These are phyloP conservation scores for Luffia ferchaultella DNA, from an alignment of 2,888 invertebrate genomes.

Conservation along the genomic window DNA sequence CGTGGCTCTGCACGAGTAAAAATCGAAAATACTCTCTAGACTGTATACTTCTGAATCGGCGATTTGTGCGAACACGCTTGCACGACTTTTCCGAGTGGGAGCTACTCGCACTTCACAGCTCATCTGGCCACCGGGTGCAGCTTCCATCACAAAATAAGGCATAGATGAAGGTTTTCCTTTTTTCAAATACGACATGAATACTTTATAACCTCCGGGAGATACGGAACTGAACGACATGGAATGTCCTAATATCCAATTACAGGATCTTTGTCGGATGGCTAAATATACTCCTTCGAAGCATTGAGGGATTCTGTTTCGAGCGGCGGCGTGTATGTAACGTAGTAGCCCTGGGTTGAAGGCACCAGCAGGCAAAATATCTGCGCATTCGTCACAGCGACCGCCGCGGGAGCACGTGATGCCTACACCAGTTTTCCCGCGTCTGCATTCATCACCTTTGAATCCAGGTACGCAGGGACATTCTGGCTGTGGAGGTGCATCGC, in stretches of 20 bases:
- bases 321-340: conserved; percentile 49
- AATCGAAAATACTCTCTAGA: conserved; percentile 51
- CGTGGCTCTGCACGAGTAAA: conserved; percentile 41
- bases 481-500: no score
- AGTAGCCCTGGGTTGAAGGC: conserved; percentile 45
- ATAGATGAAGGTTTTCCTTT: conserved; percentile 32
- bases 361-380: conserved; percentile 32
- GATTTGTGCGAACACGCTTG: conserved; percentile 45
- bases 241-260: conserved; percentile 51
- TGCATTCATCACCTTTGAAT: conserved; percentile 8
- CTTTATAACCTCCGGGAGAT: conserved; percentile 53
- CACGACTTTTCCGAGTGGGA: conserved; percentile 37
- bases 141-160: conserved; percentile 55
- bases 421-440: conserved; percentile 54
- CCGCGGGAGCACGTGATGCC: conserved; percentile 51
- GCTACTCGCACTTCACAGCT: conserved; percentile 51
- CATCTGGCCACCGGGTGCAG: conserved; percentile 54
- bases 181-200: conserved; percentile 43
- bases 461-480: no score
- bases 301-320: conserved; percentile 48
- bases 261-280: conserved; percentile 40
- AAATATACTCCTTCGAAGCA: conserved; percentile 54
- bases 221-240: conserved; percentile 52
- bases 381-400: conserved; percentile 22
- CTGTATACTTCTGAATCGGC: conserved; percentile 47